Evolutionary conservation across 2,888 invertebrate species (phyloP).

Genomic region (Euplagia quadripunctaria): DNA sequence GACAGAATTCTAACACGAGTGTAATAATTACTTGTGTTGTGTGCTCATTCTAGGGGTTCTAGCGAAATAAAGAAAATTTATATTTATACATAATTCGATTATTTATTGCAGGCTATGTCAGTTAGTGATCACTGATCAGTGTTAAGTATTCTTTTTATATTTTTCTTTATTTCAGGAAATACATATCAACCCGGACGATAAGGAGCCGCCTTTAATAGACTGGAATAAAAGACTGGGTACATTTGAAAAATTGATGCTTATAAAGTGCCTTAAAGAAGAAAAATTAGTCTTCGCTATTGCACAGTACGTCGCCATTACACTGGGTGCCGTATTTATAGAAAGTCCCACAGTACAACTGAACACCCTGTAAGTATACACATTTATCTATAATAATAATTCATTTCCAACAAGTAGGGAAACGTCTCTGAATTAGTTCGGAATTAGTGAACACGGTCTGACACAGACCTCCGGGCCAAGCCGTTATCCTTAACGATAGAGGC

Average conservation of each 20-base stretch:
- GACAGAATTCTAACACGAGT: too few relatives aligned
- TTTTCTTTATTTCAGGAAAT: slow-evolving; percentile 82
- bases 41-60: too few relatives aligned
- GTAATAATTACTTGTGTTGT: too few relatives aligned
- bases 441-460: background rate
- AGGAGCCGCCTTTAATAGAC: slow-evolving; percentile 64
- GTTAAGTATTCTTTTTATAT: background rate
- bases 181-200: slow-evolving; percentile 80
- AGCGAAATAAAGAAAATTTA: too few relatives aligned
- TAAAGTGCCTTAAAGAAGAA: slow-evolving; percentile 93
- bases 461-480: background rate
- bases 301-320: slow-evolving; percentile 92
- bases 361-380: slow-evolving; percentile 83
- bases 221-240: slow-evolving; percentile 90
- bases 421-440: background rate
- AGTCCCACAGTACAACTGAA: slow-evolving; percentile 92
- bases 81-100: too few relatives aligned
- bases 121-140: too few relatives aligned
- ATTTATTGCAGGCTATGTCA: too few relatives aligned
- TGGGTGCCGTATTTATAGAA: slow-evolving; percentile 94
- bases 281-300: slow-evolving; percentile 94
- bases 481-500: background rate
- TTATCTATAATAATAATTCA: background rate
- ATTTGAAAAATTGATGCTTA: slow-evolving; percentile 94
- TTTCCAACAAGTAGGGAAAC: too few relatives aligned